A percentile compares a stretch with the other conserved stretches of the same genome.
Conservation (phyloP, 2,888 invertebrate species). For the Drosophila demipolita region DNA sequence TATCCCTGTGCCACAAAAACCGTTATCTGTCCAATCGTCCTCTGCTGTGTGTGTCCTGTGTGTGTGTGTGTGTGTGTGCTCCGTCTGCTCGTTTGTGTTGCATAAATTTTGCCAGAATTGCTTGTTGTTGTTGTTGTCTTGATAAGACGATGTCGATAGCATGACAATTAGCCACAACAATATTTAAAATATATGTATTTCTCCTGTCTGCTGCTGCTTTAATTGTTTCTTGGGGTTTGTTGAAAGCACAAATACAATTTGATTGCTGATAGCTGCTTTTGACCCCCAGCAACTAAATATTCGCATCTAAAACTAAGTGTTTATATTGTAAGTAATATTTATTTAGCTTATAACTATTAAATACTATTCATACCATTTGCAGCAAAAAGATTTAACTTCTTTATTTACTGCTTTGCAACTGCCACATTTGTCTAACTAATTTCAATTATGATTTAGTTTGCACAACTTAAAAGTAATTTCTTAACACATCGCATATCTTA, state of each 20-base stretch:
- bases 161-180: slow-evolving; percentile 75
- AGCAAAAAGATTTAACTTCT: too few species aligned
- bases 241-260: slow-evolving; percentile 68
- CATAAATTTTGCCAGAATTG: slow-evolving; percentile 71
- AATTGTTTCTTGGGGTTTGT: slow-evolving; percentile 73
- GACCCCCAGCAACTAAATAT: slow-evolving; percentile 5
- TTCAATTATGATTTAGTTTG: too few species aligned
- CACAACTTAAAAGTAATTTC: too few species aligned
- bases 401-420: too few species aligned
- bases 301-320: background rate
- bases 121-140: slow-evolving; percentile 55
- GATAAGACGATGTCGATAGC: slow-evolving; percentile 76
- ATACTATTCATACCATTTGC: background rate
- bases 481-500: too few species aligned
- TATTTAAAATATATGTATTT: slow-evolving; percentile 55
- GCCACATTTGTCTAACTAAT: too few species aligned
- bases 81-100: slow-evolving; percentile 55
- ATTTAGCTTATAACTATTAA: background rate
- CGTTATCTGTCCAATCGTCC: slow-evolving; percentile 48
- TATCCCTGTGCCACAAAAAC: slow-evolving; percentile 46
- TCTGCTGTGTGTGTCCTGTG: slow-evolving; percentile 11
- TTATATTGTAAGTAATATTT: background rate
- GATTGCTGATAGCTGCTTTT: slow-evolving; percentile 57
- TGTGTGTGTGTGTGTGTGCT: slow-evolving; percentile 26
- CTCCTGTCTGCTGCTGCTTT: slow-evolving; percentile 39